Percentiles rank a stretch among this genome's conserved stretches.
phyloP scores from a whole-genome alignment of 1,140 invertebrate genomes.

The Grapholita molesta region DNA sequence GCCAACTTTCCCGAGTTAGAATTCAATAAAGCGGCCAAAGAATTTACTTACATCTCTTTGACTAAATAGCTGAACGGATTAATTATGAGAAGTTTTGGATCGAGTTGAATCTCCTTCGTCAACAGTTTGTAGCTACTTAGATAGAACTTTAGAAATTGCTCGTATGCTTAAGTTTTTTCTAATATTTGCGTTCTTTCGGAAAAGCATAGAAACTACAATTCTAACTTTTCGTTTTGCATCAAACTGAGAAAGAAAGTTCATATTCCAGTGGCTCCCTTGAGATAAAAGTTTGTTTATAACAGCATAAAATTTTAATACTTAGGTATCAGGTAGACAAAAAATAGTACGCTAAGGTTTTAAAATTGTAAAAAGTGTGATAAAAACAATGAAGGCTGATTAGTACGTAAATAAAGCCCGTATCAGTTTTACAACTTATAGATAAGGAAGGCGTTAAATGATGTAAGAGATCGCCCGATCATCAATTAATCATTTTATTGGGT shows the following conservation, averaged over 20 bases:
- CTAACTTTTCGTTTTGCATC: background rate
- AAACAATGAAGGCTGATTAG: background rate
- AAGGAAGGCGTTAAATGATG: too few relatives aligned
- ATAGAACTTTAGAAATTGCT: background rate
- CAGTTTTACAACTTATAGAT: too few relatives aligned
- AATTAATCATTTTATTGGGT: too few relatives aligned
- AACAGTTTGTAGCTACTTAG: background rate
- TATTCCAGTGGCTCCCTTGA: background rate
- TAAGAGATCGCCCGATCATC: too few relatives aligned
- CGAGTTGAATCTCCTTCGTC: constrained; percentile 37
- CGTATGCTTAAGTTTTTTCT: background rate
- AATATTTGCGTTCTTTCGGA: background rate
- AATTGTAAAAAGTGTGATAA: background rate
- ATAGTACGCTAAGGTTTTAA: background rate
- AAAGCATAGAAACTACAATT: background rate
- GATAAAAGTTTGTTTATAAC: background rate
- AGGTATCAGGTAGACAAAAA: background rate
- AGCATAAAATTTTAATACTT: background rate
- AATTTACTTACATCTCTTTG: constrained; percentile 62
- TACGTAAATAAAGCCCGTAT: too few relatives aligned
- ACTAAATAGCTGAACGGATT: constrained; percentile 71
- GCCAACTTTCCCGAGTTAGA: constrained; percentile 60
- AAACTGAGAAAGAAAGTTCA: background rate
- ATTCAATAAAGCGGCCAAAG: constrained; percentile 64
- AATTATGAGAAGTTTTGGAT: constrained; percentile 60